These are phyloP conservation scores for Lithobates pipiens DNA, from an alignment of 2,797 vertebrate genomes.

Conservation along the genomic window DNA sequence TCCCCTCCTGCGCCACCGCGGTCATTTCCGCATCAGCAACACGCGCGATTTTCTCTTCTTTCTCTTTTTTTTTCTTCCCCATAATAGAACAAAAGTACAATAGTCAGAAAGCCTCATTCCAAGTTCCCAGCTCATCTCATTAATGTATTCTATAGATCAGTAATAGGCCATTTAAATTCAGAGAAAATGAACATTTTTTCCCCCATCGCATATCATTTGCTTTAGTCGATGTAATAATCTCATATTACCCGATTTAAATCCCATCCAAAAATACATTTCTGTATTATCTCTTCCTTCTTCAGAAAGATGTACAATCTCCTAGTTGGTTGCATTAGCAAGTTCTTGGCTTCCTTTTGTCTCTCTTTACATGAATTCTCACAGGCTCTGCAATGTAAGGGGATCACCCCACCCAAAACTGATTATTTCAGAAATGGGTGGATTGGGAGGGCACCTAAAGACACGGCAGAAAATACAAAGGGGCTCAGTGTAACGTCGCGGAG, in stretches of 20 bases:
- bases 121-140: background rate
- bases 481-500: too few species aligned
- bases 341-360: too few species aligned
- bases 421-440: too few species aligned
- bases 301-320: too few species aligned
- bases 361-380: too few species aligned
- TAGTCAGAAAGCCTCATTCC: constrained; percentile 16
- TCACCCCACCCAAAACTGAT: too few species aligned
- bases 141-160: constrained; percentile 37
- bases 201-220: constrained; percentile 2
- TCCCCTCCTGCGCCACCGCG: background rate
- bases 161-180: background rate
- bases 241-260: constrained; percentile 36
- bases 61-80: background rate
- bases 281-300: too few species aligned
- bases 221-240: background rate
- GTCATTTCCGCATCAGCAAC: background rate
- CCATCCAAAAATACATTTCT: too few species aligned
- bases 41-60: background rate
- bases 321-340: too few species aligned
- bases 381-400: too few species aligned
- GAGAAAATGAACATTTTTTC: constrained; percentile 16
- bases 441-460: too few species aligned
- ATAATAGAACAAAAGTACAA: constrained; percentile 31
- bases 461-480: too few species aligned